A percentile compares a stretch with the other conserved stretches of the same genome.
Conservation (phyloP, 2,797 vertebrate genomes). For the Helarctos malayanus region DNA sequence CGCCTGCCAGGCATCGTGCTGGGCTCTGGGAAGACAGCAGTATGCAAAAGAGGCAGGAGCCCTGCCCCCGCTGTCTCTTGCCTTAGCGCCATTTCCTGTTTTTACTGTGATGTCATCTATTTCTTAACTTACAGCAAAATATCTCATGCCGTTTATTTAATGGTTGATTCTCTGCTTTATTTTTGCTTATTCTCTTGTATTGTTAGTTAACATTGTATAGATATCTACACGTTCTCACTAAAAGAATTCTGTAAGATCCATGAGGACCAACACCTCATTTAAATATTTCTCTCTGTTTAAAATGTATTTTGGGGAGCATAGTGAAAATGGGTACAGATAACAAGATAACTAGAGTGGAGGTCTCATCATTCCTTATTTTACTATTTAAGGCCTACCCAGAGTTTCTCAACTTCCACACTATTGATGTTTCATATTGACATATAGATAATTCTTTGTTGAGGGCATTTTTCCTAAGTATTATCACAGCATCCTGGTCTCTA, state of each 20-base stretch:
- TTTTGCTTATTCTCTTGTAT: neutral
- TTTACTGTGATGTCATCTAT: neutral
- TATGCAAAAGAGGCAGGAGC: neutral
- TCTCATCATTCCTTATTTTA: neutral
- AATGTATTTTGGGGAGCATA: neutral
- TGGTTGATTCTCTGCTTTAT: neutral
- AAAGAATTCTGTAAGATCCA: neutral
- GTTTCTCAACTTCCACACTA: neutral
- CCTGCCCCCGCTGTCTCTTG: neutral
- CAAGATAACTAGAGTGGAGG: neutral
- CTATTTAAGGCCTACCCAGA: neutral
- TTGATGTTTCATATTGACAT: neutral
- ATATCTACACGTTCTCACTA: neutral
- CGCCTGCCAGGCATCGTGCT: neutral
- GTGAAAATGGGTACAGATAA: neutral
- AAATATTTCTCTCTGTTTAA: constrained; percentile 29
- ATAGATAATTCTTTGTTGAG: neutral
- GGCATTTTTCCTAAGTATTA: neutral
- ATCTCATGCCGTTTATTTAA: neutral
- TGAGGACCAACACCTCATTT: neutral
- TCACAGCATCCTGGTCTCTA: neutral
- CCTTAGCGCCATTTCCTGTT: neutral
- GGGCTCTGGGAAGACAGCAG: neutral
- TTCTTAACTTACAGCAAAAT: neutral
- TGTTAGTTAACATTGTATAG: neutral